Conservation (phyloP, 2,113 vertebrate genomes). For the Ammodytes marinus region DNA sequence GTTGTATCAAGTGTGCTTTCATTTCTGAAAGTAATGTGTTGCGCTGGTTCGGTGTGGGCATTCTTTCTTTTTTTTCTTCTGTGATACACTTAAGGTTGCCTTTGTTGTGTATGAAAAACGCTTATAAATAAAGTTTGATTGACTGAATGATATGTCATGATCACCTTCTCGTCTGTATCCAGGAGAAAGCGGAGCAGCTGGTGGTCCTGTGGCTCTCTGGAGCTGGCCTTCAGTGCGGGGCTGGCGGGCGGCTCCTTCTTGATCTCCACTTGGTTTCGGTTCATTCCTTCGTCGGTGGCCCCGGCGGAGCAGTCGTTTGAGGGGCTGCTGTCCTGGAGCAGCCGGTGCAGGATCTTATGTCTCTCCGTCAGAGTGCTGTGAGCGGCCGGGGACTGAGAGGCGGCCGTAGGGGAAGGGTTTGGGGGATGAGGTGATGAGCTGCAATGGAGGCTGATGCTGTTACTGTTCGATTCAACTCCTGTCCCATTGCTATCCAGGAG, state of each 20-base stretch:
- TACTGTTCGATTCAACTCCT: slow-evolving; percentile 51
- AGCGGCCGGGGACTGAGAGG: slow-evolving; percentile 89
- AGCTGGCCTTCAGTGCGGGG: slow-evolving; percentile 73
- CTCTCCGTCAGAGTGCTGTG: slow-evolving; percentile 94
- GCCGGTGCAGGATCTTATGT: slow-evolving; percentile 94
- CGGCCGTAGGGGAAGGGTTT: slow-evolving; percentile 65
- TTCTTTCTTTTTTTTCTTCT: no score
- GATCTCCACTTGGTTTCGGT: slow-evolving; percentile 72
- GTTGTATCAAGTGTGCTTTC: no score
- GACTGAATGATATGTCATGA: no score
- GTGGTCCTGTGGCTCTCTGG: slow-evolving; percentile 93
- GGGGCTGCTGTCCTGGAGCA: slow-evolving; percentile 95
- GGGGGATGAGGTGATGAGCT: slow-evolving; percentile 68
- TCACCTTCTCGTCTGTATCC: slow-evolving; percentile 92
- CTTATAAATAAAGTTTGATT: background rate
- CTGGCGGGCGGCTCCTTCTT: slow-evolving; percentile 88
- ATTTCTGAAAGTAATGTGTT: no score
- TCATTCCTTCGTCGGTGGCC: slow-evolving; percentile 39
- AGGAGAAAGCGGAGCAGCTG: slow-evolving; percentile 95
- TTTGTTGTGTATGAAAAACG: background rate
- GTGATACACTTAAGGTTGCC: no score
- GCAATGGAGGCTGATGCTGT: slow-evolving; percentile 44
- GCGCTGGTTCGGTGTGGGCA: no score
- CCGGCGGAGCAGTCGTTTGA: slow-evolving; percentile 80
- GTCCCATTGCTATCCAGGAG: slow-evolving; percentile 87